Evolutionary conservation across 2,113 vertebrate genomes (phyloP).

Genomic region (Ahaetulla prasina): DNA sequence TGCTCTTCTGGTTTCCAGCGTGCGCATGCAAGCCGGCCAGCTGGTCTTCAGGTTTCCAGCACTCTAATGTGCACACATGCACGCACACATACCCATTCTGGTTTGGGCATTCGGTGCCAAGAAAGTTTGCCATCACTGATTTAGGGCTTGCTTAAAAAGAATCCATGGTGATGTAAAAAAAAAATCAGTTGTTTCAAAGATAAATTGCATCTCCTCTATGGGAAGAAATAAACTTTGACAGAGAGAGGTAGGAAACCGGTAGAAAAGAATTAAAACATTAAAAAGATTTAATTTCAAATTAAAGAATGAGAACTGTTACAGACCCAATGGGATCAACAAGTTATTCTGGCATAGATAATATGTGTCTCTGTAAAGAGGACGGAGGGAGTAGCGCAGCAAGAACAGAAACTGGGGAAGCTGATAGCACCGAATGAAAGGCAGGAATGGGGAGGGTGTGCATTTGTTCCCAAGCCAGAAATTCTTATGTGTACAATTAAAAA

Average conservation of each 20-base stretch:
- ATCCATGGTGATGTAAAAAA: background rate
- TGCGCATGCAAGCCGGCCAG: too few relatives aligned
- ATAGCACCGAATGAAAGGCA: background rate
- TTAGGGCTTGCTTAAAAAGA: constrained; percentile 10
- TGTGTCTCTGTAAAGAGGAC: background rate
- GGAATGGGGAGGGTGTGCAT: background rate
- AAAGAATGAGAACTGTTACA: background rate
- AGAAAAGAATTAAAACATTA: too few relatives aligned
- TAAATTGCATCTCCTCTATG: constrained; percentile 22
- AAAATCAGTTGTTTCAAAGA: constrained; percentile 31
- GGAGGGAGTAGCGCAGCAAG: constrained; percentile 13
- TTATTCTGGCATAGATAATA: background rate
- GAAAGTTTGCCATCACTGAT: too few relatives aligned
- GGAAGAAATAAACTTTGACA: background rate
- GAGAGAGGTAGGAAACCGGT: background rate
- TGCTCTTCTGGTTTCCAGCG: too few relatives aligned
- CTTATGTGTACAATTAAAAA: background rate
- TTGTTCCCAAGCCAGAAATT: background rate
- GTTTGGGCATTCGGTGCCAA: too few relatives aligned
- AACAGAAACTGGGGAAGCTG: constrained; percentile 31
- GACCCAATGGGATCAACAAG: background rate
- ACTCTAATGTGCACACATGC: too few relatives aligned
- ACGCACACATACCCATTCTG: too few relatives aligned
- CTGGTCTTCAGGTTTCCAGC: too few relatives aligned
- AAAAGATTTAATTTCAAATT: background rate